A percentile compares a stretch with the other conserved stretches of the same genome.
Evolutionary conservation across 2,797 vertebrate genomes (phyloP).

Genomic region (Oryzias sinensis): DNA sequence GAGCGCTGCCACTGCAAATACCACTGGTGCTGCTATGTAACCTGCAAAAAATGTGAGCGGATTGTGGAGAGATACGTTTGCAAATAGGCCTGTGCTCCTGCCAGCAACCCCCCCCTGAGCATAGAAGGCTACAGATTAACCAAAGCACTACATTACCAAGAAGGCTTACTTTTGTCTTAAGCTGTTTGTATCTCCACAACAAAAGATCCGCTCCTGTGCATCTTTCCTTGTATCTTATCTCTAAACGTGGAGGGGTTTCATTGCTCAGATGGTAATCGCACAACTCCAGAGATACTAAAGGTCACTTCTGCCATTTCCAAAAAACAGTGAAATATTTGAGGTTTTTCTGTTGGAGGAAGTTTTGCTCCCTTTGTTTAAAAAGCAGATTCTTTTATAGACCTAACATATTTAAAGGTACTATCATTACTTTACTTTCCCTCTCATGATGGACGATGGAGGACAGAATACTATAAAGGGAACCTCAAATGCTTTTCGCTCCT

Average conservation of each 20-base stretch:
- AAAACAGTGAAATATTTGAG: conserved; percentile 71
- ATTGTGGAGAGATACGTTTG: conserved; percentile 95
- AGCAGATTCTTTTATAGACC: conserved; percentile 52
- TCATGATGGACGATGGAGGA: conserved; percentile 51
- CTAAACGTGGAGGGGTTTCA: conserved; percentile 44
- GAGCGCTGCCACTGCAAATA: conserved; percentile 98
- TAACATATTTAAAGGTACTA: conserved; percentile 49
- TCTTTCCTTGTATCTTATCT: conserved; percentile 57
- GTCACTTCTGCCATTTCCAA: conserved; percentile 74
- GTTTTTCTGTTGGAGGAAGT: conserved; percentile 61
- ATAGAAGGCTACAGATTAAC: conserved; percentile 64
- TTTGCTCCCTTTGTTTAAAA: conserved; percentile 58
- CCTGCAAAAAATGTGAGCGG: conserved; percentile 95
- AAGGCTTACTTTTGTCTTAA: conserved; percentile 67
- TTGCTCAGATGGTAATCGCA: conserved; percentile 54
- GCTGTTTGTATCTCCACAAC: conserved; percentile 68
- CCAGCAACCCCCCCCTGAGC: conserved; percentile 14
- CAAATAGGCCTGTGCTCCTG: conserved; percentile 78
- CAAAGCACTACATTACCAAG: conserved; percentile 75
- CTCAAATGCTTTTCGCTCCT: conserved; percentile 65
- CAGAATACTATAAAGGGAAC: conserved; percentile 74
- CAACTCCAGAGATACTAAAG: conserved; percentile 49
- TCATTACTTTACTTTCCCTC: conserved; percentile 38
- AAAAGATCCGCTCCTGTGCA: conserved; percentile 61
- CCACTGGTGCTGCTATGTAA: conserved; percentile 99